Percentiles rank a stretch among this genome's conserved stretches.
These are phyloP conservation scores for Amiota minor DNA, from an alignment of 2,888 invertebrate genomes.

Conservation along the genomic window DNA sequence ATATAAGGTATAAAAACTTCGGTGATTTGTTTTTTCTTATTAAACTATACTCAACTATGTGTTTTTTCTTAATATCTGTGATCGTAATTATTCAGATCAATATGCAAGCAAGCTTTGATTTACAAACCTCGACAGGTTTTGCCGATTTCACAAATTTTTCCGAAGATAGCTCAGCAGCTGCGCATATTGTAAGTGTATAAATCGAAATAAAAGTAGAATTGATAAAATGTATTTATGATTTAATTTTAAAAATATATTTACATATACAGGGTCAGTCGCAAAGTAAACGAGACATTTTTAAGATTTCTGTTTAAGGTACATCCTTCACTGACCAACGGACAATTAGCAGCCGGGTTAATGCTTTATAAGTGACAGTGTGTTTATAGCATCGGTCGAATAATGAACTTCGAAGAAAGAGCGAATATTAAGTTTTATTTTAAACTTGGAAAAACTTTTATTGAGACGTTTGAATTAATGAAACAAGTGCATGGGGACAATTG, in stretches of 20 bases:
- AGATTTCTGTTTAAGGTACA: too few relatives aligned
- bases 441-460: too few relatives aligned
- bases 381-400: too few relatives aligned
- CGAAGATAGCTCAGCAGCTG: constrained; percentile 51
- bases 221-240: constrained; percentile 13
- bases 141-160: constrained; percentile 82
- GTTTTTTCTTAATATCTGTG: constrained; percentile 23
- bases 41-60: not conserved
- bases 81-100: constrained; percentile 60
- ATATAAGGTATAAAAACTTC: not conserved
- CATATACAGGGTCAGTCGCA: not conserved
- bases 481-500: too few relatives aligned
- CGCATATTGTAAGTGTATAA: constrained; percentile 61
- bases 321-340: too few relatives aligned
- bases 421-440: too few relatives aligned
- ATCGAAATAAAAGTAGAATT: constrained; percentile 40
- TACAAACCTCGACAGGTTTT: constrained; percentile 74
- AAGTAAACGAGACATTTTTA: too few relatives aligned
- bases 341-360: too few relatives aligned
- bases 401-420: too few relatives aligned
- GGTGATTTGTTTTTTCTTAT: constrained; percentile 6
- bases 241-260: not conserved
- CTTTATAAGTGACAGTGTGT: too few relatives aligned
- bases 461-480: too few relatives aligned
- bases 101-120: constrained; percentile 73